Evolutionary conservation across 2,888 invertebrate species (phyloP), one percentile per base, ranked within the genome.

Genomic region (Cheilosia scutellata): DNA sequence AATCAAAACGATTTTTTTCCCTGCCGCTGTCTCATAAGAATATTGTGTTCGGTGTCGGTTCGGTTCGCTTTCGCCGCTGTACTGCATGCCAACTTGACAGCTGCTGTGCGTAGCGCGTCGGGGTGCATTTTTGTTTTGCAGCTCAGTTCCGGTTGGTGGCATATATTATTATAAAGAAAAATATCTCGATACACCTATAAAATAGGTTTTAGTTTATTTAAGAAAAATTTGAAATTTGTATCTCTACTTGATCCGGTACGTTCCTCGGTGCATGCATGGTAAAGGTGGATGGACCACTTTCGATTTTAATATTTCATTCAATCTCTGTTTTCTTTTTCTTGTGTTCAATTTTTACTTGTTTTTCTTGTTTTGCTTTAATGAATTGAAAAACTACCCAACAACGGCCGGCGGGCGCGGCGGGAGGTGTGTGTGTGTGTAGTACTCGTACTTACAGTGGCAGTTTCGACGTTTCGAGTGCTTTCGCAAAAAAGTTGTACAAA

Each of bases 231-330:
- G n/a, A 31, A 51, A 68, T n/a, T 20, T 47, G 11, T 33, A 25
- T 3, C 20, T 42, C 20, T 20, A 29, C 25, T 20, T 58, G 13
- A 9, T 16, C 13, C 13, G 49, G 58, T 71, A 31, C 65, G 33
- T 31, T 37, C 31, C 4, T 62, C 49, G 49, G 71, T 58, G 25
- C 37, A 29, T 60, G 47, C 11, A 27, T 16, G 68, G 60, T 57
- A 72, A 86, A 86, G 82, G 86, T 86, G 86, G 86, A 86, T 86
- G 86, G 86, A 86, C 82, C 86, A 86, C 86, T 86, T 86, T 82
- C 82, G 86, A 86, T 86, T 86, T 62, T 77, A 68, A 82, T 68
- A 80, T 76, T 80, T 62, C 70, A 71, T 79, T 71, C 60, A 75
- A 62, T 77, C 57, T 65, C 57, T 78, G 62, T 72, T 71, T 49